These are phyloP conservation scores for Plecotus auritus DNA, from an alignment of 2,113 vertebrate species.

Conservation along the genomic window DNA sequence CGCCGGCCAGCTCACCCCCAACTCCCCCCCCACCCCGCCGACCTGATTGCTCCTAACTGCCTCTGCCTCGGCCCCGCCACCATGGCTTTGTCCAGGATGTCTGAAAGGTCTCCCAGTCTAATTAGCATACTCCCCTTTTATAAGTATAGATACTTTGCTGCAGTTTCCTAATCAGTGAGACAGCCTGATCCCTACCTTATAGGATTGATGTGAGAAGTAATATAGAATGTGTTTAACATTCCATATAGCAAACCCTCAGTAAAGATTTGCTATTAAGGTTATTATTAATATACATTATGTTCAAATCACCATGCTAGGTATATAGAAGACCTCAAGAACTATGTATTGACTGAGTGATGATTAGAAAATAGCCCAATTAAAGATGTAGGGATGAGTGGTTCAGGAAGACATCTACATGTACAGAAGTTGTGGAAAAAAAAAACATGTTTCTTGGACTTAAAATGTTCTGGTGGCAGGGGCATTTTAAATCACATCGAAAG, in stretches of 20 bases:
- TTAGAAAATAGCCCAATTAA: background rate
- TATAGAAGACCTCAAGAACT: background rate
- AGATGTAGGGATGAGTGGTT: background rate
- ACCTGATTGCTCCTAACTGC: no score
- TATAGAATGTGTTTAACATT: background rate
- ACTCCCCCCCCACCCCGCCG: no score
- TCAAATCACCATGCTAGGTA: background rate
- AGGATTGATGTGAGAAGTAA: background rate
- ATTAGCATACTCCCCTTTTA: no score
- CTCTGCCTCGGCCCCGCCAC: no score
- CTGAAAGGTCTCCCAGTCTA: no score
- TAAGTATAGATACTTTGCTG: background rate
- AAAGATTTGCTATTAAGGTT: background rate
- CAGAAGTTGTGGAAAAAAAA: background rate
- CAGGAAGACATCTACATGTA: background rate
- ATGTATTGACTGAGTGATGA: background rate
- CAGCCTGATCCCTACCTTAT: background rate
- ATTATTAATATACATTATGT: background rate
- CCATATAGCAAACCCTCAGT: background rate
- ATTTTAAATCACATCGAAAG: background rate
- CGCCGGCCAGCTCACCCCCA: no score
- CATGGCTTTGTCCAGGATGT: no score
- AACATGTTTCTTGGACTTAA: background rate
- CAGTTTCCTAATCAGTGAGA: background rate
- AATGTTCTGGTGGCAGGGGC: background rate